Base-by-base conservation (phyloP, 2,797 vertebrate species). In the Notolabrus celidotus region DNA sequence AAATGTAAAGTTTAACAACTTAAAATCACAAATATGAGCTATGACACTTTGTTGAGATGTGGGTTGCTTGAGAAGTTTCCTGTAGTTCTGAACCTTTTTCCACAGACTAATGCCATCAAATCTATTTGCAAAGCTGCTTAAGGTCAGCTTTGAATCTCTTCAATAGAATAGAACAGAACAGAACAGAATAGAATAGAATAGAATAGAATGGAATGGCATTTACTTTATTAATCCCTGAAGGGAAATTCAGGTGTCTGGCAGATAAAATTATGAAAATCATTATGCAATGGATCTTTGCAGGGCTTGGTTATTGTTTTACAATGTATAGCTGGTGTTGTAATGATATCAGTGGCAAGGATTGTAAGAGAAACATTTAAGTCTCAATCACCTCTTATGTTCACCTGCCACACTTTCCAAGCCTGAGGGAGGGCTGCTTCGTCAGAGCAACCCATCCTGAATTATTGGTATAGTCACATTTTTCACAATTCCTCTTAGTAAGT, bases 401-500 rank as follows among this genome's bases (percentile, higher is more conserved):
- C 20, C 51, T 29, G 34, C 2, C 29, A 43, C 31, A 25, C 5
- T 49, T 23, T 0, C 33, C 10, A 47, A 41, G n/a, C 3, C 23
- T 38, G 7, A 14, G 11, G 36, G 5, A 50, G 9, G 39, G 17
- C 56, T 39, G 14, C 15, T 33, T 45, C 45, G 29, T 15, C 29
- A 67, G 23, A 63, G 4, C 11, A 17, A 8, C 14, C 8, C 1
- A 14, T 42, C 9, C 16, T 54, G 20, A 34, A 14, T 23, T 59
- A 33, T 55, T 56, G 34, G 38, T 31, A 3, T 4, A 46, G 36
- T n/a, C 16, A 47, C 31, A 61, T 3, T 46, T 41, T 38, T 67
- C 19, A 50, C 4, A 9, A 5, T 65, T 77, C 36, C 17, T 51
- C 42, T 41, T 46, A 50, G 29, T 42, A 31, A 49, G 16, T 36